These are phyloP conservation scores for Gymnocheta viridis DNA, from an alignment of 2,888 invertebrate species.

Conservation along the genomic window DNA sequence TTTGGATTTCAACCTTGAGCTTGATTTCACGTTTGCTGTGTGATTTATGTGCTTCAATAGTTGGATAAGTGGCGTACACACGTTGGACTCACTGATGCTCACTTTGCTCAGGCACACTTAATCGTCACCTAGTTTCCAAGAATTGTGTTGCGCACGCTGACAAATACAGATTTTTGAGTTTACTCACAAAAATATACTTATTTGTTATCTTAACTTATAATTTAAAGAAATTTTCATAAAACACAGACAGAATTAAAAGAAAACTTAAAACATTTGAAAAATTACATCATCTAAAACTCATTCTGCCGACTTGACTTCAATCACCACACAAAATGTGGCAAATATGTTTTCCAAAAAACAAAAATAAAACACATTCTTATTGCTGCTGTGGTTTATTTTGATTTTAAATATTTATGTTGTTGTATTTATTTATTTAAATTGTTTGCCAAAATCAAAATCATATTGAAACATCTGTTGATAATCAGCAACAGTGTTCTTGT, in stretches of 20 bases:
- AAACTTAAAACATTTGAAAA: not conserved
- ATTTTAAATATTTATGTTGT: conserved; percentile 37
- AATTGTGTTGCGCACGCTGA: no score
- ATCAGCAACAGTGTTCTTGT: conserved; percentile 59
- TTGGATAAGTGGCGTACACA: no score
- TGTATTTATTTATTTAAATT: conserved; percentile 36
- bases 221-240: no score
- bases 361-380: not conserved
- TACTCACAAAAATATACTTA: no score
- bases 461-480: conserved; percentile 71
- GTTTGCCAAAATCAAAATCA: conserved; percentile 63
- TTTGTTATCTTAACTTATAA: no score
- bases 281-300: conserved; percentile 21
- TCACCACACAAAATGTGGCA: conserved; percentile 56
- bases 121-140: no score
- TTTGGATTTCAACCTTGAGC: no score
- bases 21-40: no score
- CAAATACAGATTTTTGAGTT: no score
- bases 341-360: not conserved
- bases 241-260: not conserved
- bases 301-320: conserved; percentile 47
- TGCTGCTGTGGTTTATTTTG: conserved; percentile 15
- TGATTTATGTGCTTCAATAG: no score
- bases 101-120: no score
- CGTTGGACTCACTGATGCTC: no score